Evolutionary conservation across 2,888 invertebrate species (phyloP).

Genomic region (Phengaris alcon): DNA sequence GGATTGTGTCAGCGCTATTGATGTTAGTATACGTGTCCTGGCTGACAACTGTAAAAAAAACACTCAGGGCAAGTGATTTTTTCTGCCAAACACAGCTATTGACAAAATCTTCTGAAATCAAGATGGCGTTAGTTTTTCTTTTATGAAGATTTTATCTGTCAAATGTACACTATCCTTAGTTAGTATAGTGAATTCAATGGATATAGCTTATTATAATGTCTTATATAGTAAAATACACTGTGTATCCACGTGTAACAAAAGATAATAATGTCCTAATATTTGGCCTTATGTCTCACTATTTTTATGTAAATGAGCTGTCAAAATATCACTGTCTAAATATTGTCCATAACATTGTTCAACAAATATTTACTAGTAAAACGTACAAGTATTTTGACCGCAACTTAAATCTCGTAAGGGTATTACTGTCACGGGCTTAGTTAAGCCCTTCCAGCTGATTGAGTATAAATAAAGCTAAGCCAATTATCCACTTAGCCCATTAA

Average conservation of each 20-base stretch:
- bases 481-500: background rate
- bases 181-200: too few relatives aligned
- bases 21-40: too few relatives aligned
- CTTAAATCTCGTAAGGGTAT: background rate
- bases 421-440: background rate
- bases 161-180: too few relatives aligned
- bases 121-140: too few relatives aligned
- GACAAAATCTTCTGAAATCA: too few relatives aligned
- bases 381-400: background rate
- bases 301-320: background rate
- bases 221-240: background rate
- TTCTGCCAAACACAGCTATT: too few relatives aligned
- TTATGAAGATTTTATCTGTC: too few relatives aligned
- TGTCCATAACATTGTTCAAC: background rate
- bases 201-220: too few relatives aligned
- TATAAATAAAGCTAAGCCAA: conserved; percentile 4
- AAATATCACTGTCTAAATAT: background rate
- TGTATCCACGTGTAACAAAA: background rate
- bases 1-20: too few relatives aligned
- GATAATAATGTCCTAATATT: background rate
- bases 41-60: too few relatives aligned
- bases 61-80: too few relatives aligned
- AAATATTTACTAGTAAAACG: background rate
- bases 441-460: background rate
- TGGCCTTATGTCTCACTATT: background rate